Percentiles rank a stretch among this genome's conserved stretches.
phyloP scores from a whole-genome alignment of 2,113 vertebrate genomes.

The Polyodon spathula region DNA sequence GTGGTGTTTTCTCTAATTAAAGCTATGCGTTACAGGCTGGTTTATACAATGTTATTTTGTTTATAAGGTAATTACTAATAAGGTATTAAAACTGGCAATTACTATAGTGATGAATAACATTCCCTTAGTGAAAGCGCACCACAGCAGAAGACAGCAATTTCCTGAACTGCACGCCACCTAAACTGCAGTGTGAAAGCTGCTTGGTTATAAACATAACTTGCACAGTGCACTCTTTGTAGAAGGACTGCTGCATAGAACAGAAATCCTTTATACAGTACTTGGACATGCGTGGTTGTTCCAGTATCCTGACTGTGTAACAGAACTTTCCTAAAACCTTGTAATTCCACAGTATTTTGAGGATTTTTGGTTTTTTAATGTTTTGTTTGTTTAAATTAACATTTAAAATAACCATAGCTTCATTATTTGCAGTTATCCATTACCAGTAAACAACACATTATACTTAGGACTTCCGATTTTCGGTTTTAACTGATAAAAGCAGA shows the following conservation, averaged over 20 bases:
- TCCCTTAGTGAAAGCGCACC: constrained; percentile 84
- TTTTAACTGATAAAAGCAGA: no score
- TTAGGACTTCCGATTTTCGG: no score
- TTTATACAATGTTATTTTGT: constrained; percentile 73
- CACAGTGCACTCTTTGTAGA: constrained; percentile 84
- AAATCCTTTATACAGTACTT: constrained; percentile 57
- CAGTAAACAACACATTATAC: no score
- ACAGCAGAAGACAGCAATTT: constrained; percentile 84
- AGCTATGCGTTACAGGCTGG: constrained; percentile 45
- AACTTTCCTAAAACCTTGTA: constrained; percentile 3
- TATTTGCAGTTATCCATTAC: no score
- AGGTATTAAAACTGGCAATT: constrained; percentile 93
- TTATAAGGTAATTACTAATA: constrained; percentile 94
- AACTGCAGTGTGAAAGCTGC: constrained; percentile 82
- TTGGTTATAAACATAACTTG: constrained; percentile 59
- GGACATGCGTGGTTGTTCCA: constrained; percentile 47
- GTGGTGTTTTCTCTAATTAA: constrained; percentile 33
- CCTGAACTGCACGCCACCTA: constrained; percentile 86
- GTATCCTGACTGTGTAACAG: constrained; percentile 28
- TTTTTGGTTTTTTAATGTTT: no score
- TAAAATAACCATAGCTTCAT: no score
- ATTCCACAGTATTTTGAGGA: constrained; percentile 9
- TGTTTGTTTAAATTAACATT: no score
- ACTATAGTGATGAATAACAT: constrained; percentile 81
- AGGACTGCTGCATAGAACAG: constrained; percentile 42